phyloP scores from a whole-genome alignment of 2,113 vertebrate species.

The Sylvilagus bachmani region DNA sequence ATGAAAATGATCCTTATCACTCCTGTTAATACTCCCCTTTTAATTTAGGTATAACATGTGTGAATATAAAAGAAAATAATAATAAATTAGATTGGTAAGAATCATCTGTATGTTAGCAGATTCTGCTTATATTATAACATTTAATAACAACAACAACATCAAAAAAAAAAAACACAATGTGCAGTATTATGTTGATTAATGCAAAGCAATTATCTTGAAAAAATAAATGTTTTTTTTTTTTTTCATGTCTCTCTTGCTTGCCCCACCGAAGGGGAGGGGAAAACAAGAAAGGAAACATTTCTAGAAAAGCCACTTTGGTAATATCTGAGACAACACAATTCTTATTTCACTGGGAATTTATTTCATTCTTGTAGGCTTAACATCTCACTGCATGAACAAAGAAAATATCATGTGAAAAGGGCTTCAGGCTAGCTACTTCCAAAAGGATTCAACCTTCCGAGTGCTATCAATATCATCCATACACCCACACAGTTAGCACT shows the following conservation, averaged over 20 bases:
- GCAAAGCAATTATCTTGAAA: conserved; percentile 71
- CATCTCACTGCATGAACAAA: conserved; percentile 88
- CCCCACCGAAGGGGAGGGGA: not conserved
- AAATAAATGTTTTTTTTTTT: not conserved
- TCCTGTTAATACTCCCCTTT: not conserved
- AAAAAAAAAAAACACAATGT: conserved; percentile 29
- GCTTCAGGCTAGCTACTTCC: conserved; percentile 86
- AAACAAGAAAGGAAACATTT: conserved; percentile 36
- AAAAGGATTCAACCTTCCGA: conserved; percentile 87
- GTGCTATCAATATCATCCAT: conserved; percentile 88
- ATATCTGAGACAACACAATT: conserved; percentile 82
- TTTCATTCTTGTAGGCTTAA: conserved; percentile 87
- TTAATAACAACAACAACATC: not conserved
- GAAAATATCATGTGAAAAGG: conserved; percentile 85
- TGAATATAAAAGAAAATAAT: conserved; percentile 14
- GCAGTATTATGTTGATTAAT: conserved; percentile 67
- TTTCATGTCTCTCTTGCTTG: conserved; percentile 39
- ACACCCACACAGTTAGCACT: conserved; percentile 89
- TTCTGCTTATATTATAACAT: conserved; percentile 50
- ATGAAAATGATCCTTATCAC: not conserved
- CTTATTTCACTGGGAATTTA: conserved; percentile 86
- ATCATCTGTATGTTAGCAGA: not conserved
- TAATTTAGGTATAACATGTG: not conserved
- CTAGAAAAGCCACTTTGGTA: conserved; percentile 61
- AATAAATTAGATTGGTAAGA: conserved; percentile 1